Percentiles rank a stretch among this genome's conserved stretches.
These are phyloP conservation scores for Drosophila pachea DNA, from an alignment of 1,140 invertebrate genomes.

Conservation along the genomic window DNA sequence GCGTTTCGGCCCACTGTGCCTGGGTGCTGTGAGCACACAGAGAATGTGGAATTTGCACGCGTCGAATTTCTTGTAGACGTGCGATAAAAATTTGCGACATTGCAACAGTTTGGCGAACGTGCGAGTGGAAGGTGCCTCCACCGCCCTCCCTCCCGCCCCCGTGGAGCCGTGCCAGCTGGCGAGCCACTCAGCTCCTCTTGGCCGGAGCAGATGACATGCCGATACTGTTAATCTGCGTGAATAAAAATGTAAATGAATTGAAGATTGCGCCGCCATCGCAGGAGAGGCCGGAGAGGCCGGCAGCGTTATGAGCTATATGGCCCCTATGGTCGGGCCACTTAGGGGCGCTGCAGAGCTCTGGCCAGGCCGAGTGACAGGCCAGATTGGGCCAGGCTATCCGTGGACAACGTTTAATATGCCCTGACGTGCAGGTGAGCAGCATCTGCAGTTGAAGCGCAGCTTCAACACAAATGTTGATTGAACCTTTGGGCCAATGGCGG, in stretches of 20 bases:
- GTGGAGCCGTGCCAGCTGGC: slow-evolving; percentile 51
- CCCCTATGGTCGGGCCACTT: slow-evolving; percentile 50
- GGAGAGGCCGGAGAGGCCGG: slow-evolving; percentile 18
- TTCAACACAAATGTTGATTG: slow-evolving; percentile 44
- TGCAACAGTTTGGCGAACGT: slow-evolving; percentile 74
- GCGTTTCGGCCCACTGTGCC: slow-evolving; percentile 34
- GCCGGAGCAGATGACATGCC: slow-evolving; percentile 70
- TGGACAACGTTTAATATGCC: slow-evolving; percentile 57
- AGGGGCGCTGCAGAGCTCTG: slow-evolving; percentile 43
- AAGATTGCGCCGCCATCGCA: slow-evolving; percentile 63
- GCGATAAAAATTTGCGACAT: slow-evolving; percentile 78
- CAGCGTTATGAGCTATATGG: slow-evolving; percentile 50
- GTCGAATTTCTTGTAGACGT: slow-evolving; percentile 78
- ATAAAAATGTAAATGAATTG: slow-evolving; percentile 78
- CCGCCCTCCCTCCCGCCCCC: neutral
- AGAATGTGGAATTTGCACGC: slow-evolving; percentile 75
- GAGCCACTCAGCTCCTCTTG: slow-evolving; percentile 52
- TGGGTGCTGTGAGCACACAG: slow-evolving; percentile 60
- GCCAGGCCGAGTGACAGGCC: slow-evolving; percentile 55
- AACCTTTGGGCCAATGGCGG: slow-evolving; percentile 24
- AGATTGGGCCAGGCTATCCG: slow-evolving; percentile 45
- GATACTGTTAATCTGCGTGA: slow-evolving; percentile 76
- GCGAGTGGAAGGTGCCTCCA: slow-evolving; percentile 47
- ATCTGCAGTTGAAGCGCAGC: slow-evolving; percentile 24
- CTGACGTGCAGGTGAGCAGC: slow-evolving; percentile 52